Evolutionary conservation across 2,888 invertebrate genomes (phyloP).

Genomic region (Pterobdella sp.): DNA sequence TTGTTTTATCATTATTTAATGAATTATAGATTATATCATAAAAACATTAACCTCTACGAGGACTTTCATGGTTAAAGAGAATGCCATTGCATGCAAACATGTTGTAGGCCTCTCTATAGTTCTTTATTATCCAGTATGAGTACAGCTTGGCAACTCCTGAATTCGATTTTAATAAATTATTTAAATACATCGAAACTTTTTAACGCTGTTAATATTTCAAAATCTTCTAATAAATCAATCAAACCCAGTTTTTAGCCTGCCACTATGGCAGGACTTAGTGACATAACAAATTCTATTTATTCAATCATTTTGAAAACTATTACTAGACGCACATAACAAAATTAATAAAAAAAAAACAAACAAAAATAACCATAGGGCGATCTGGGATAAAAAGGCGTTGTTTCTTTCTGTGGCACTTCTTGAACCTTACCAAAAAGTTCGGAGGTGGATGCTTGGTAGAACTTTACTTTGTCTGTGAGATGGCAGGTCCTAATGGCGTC

Average conservation of each 20-base stretch:
- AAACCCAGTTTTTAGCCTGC: too few relatives aligned
- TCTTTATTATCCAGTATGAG: slow-evolving; percentile 51
- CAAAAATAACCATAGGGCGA: slow-evolving; percentile 50
- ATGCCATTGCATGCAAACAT: slow-evolving; percentile 53
- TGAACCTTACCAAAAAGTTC: slow-evolving; percentile 52
- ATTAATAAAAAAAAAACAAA: too few relatives aligned
- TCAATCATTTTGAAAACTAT: too few relatives aligned
- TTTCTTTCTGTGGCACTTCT: slow-evolving; percentile 52
- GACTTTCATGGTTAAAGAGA: slow-evolving; percentile 52
- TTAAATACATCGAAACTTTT: too few relatives aligned
- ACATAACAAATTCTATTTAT: too few relatives aligned
- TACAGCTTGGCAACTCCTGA: slow-evolving; percentile 52
- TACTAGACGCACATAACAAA: too few relatives aligned
- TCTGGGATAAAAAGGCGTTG: slow-evolving; percentile 52
- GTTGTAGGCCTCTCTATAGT: slow-evolving; percentile 51
- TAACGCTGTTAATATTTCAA: too few relatives aligned
- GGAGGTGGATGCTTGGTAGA: slow-evolving; percentile 52
- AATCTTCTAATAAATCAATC: too few relatives aligned
- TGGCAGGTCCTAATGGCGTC: slow-evolving; percentile 51
- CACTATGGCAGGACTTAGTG: too few relatives aligned
- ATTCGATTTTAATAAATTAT: neutral
- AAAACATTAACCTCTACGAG: slow-evolving; percentile 55
- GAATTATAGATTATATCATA: too few relatives aligned
- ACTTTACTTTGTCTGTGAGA: slow-evolving; percentile 44
- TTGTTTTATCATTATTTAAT: too few relatives aligned